Evolutionary conservation across 2,888 invertebrate species (phyloP), one percentile per base, ranked within the genome.

Genomic region (Drosophila emarginata): DNA sequence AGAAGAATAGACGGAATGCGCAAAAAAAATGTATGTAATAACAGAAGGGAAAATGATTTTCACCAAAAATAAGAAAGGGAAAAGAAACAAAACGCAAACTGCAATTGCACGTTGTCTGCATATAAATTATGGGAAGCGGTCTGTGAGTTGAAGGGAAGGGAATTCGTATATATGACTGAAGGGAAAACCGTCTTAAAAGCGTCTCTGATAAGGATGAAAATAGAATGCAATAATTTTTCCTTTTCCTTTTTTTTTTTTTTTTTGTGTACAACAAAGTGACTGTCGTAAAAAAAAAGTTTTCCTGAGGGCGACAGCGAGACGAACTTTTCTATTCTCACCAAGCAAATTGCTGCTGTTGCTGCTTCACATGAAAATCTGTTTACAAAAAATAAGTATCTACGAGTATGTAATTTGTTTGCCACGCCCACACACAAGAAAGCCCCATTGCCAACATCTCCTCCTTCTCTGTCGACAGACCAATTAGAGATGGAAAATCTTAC

Each of bases 31-130:
- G 51, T 67, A 15, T 67, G 74, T 66, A 71, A 66, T 67, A 66
- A 62, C 61, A 67, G 40, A 67, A 50, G 65, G 64, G 68, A 72
- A 69, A 65, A 79, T 77, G 57, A 68, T 74, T 68, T 79, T 77
- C 21, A 62, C 40, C 54, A 56, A 32, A 14, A 3, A 26, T 26
- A 26, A 4, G 26, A 26, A 4, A 37, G n/a, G 18, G 45, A 56
- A 36, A 7, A 36, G 36, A 18, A 21, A 11, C 21, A 71, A 68
- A 67, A 36, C 58, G 45, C 71, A 68, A 72, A 79, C 74, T 81
- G 80, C 80, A 81, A 79, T 75, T 67, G 61, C 61, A 75, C 72
- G 75, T 37, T 77, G 80, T 80, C 83, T 80, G 80, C 80, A 83
- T 79, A 75, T 70, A 83, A 83, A 80, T 83, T 75, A 70, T 57